phyloP scores from a whole-genome alignment of 2,888 invertebrate species.

The Drosophila kambysellisi region DNA sequence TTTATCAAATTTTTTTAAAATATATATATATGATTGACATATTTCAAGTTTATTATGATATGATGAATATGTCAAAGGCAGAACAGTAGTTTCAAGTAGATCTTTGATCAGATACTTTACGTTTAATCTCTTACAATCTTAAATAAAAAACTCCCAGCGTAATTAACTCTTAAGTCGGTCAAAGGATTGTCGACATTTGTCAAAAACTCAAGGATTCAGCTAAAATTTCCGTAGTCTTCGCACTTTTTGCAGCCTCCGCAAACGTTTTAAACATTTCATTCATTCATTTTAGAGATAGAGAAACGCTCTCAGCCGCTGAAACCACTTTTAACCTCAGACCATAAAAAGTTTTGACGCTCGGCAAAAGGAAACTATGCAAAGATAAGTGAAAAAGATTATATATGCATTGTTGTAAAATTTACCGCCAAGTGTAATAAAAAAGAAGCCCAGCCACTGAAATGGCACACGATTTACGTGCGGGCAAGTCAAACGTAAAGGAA shows the following conservation, averaged over 20 bases:
- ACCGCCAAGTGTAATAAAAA: constrained; percentile 60
- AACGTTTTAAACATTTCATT: constrained; percentile 57
- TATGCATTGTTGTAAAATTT: constrained; percentile 79
- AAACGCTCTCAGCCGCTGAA: constrained; percentile 53
- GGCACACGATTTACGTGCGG: constrained; percentile 74
- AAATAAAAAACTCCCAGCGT: constrained; percentile 17
- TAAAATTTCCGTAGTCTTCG: constrained; percentile 50
- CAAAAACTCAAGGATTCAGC: constrained; percentile 56
- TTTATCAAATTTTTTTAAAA: neutral
- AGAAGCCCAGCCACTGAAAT: constrained; percentile 43
- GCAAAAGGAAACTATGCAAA: constrained; percentile 70
- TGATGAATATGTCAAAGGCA: constrained; percentile 7
- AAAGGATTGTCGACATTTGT: constrained; percentile 61
- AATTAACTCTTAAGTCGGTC: constrained; percentile 77
- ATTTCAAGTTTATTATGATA: neutral
- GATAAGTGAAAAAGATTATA: constrained; percentile 80
- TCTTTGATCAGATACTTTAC: neutral
- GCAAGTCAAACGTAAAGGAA: constrained; percentile 77
- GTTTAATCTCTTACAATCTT: neutral
- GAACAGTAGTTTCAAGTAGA: neutral
- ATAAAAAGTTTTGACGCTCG: constrained; percentile 58
- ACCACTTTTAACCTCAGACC: constrained; percentile 73
- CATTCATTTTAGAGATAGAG: constrained; percentile 28
- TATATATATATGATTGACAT: neutral
- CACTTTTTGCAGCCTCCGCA: constrained; percentile 46